Conservation (phyloP, 2,113 vertebrate genomes). For the Microcebus murinus region DNA sequence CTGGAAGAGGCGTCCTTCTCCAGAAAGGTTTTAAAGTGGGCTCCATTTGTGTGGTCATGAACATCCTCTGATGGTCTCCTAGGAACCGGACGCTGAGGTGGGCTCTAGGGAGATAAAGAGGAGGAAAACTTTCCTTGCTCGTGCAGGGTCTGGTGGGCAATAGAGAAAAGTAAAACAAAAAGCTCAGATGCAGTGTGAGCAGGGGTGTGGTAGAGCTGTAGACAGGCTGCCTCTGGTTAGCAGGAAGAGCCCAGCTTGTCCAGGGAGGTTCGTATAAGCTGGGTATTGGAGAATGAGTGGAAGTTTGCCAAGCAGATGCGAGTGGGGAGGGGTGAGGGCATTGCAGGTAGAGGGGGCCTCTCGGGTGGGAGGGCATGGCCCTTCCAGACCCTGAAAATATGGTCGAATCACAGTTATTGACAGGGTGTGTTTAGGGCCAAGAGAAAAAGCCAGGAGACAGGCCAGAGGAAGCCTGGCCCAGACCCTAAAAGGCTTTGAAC, state of each 20-base stretch:
- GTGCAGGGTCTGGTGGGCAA: neutral
- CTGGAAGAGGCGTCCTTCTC: neutral
- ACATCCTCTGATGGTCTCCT: neutral
- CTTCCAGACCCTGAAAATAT: neutral
- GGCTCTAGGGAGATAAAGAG: neutral
- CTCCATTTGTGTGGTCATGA: neutral
- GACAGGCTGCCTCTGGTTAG: neutral
- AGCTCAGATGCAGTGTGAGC: neutral
- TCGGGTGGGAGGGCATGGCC: neutral
- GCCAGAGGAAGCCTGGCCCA: too few species aligned
- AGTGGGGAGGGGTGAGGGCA: neutral
- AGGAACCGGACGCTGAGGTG: neutral
- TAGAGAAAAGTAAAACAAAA: neutral
- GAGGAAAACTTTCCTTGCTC: neutral
- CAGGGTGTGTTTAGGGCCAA: neutral
- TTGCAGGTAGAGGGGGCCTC: neutral
- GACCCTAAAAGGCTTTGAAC: neutral
- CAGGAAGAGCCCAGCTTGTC: neutral
- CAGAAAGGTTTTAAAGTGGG: neutral
- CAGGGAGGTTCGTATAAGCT: neutral
- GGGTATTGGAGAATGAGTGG: neutral
- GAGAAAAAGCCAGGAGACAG: neutral
- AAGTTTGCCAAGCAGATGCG: neutral
- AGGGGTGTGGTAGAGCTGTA: neutral
- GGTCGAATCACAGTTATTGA: neutral